These are phyloP conservation scores for Drosophila birchii DNA, from an alignment of 2,888 invertebrate species.

Conservation along the genomic window DNA sequence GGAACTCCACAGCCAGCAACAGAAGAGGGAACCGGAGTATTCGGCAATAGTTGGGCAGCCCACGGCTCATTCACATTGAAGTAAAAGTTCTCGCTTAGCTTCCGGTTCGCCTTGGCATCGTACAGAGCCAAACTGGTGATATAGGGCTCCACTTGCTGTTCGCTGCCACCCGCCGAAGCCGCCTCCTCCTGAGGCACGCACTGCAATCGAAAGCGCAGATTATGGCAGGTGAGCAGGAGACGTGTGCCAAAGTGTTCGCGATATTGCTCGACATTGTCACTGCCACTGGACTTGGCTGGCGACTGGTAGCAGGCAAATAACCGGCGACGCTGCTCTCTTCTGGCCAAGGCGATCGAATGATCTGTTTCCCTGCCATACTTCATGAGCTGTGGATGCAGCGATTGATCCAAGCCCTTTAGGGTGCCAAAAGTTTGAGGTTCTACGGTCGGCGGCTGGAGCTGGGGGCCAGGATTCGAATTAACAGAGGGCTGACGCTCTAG, in stretches of 20 bases:
- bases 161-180: slow-evolving; percentile 88
- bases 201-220: slow-evolving; percentile 93
- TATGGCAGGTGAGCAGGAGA: slow-evolving; percentile 92
- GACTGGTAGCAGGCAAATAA: slow-evolving; percentile 90
- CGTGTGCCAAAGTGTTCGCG: slow-evolving; percentile 95
- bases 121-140: slow-evolving; percentile 95
- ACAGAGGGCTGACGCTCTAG: slow-evolving; percentile 87
- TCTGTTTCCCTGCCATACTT: slow-evolving; percentile 96
- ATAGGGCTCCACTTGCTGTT: slow-evolving; percentile 94
- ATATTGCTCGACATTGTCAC: slow-evolving; percentile 89
- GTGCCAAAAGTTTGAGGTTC: slow-evolving; percentile 91
- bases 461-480: slow-evolving; percentile 84
- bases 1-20: slow-evolving; percentile 75
- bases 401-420: slow-evolving; percentile 94
- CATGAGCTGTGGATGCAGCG: slow-evolving; percentile 95
- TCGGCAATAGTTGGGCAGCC: slow-evolving; percentile 87
- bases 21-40: slow-evolving; percentile 73
- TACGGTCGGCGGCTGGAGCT: slow-evolving; percentile 80
- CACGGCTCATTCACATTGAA: slow-evolving; percentile 93
- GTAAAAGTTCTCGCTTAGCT: slow-evolving; percentile 97
- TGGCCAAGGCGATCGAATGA: slow-evolving; percentile 91
- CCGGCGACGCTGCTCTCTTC: slow-evolving; percentile 92
- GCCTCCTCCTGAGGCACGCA: slow-evolving; percentile 85
- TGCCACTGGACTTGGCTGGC: slow-evolving; percentile 83
- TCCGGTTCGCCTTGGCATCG: slow-evolving; percentile 93